Evolutionary conservation across 2,888 invertebrate genomes (phyloP), one percentile per base, ranked within the genome.

Genomic region (Sphaerophoria taeniata): DNA sequence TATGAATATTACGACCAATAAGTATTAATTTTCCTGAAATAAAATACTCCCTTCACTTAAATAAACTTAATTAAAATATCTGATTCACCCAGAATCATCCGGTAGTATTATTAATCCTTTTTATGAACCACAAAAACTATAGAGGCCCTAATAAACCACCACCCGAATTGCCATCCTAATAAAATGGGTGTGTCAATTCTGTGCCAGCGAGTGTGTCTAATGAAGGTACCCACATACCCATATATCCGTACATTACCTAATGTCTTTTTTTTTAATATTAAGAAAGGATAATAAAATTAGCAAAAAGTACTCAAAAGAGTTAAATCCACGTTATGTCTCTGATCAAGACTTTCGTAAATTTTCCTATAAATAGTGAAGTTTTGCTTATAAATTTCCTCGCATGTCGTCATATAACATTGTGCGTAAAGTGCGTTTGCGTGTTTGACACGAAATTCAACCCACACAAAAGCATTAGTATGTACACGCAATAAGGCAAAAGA

Each of bases 371-470:
- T 61, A 31, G 24, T 24, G 0, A 9, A 6, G 12, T 61, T 43
- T 31, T 60, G 6, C 43, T 43, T n/a, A n/a, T 43, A 60, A 60
- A 24, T 43, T 43, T n/a, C 4, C 49, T 65, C 16, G 49, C 65
- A 65, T 65, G 49, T 24, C 49, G 65, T 49, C 65, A 65, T 49
- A 14, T 45, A 11, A 31, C 9, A 16, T 65, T 49, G 11, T 49
- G 65, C 65, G 65, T 49, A 36, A 49, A 65, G 65, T 65, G 65
- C 65, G 65, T 65, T 65, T 65, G 65, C 65, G 65, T 65, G 65
- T 49, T 61, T 33, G 45, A 61, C 61, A 65, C 60, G 33, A 49
- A 65, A 65, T 34, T 34, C 65, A 49, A 49, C 65, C 65, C 34
- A 65, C 65, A 34, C 49, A 49, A 4, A 58, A 16, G 24, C 9